Evolutionary conservation across 2,113 vertebrate species (phyloP).

Genomic region (Forbesichthys agassizii): DNA sequence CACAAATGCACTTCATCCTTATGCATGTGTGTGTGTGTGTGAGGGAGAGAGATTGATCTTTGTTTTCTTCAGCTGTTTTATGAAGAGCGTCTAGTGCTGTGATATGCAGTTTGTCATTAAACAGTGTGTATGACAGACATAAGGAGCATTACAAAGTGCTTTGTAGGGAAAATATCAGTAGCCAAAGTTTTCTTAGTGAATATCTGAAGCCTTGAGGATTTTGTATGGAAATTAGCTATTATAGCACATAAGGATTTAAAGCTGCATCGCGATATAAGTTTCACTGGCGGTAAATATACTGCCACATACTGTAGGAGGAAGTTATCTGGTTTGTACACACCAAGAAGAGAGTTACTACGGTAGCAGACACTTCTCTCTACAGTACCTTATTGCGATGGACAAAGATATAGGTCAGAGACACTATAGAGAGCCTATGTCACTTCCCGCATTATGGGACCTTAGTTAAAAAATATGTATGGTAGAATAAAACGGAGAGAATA

Average conservation of each 20-base stretch:
- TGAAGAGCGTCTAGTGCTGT: slow-evolving; percentile 22
- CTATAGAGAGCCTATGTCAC: too few relatives aligned
- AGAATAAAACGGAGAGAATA: too few relatives aligned
- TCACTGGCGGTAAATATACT: too few relatives aligned
- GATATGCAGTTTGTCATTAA: slow-evolving; percentile 43
- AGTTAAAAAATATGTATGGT: too few relatives aligned
- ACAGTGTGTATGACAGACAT: not conserved
- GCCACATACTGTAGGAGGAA: too few relatives aligned
- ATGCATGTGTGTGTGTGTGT: slow-evolving; percentile 4
- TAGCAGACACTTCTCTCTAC: too few relatives aligned
- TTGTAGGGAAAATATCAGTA: slow-evolving; percentile 15
- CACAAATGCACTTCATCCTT: slow-evolving; percentile 50
- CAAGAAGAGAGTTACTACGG: too few relatives aligned
- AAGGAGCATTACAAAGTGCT: slow-evolving; percentile 21
- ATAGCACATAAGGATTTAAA: not conserved
- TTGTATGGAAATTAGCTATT: not conserved
- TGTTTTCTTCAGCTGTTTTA: slow-evolving; percentile 45
- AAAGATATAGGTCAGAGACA: too few relatives aligned
- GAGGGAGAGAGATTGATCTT: slow-evolving; percentile 50
- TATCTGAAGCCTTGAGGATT: not conserved
- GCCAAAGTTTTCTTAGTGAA: not conserved
- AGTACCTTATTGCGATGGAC: too few relatives aligned
- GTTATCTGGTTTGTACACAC: too few relatives aligned
- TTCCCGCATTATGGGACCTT: too few relatives aligned
- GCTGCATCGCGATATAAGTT: not conserved